Conservation (phyloP, 2,888 invertebrate genomes). For the Cloeon dipterum region DNA sequence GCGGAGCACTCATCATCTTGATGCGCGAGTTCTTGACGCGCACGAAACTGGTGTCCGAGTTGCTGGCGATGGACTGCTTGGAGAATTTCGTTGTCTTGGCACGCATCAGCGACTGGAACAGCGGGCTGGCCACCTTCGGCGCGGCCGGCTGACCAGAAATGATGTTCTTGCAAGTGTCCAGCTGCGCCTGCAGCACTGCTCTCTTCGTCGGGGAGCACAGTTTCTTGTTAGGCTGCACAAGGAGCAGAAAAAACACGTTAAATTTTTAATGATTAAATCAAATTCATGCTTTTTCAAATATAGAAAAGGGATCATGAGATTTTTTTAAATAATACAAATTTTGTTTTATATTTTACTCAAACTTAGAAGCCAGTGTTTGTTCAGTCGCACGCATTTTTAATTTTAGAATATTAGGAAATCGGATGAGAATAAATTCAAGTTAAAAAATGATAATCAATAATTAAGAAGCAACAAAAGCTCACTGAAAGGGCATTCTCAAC, state of each 20-base stretch:
- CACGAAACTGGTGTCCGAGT: conserved; percentile 8
- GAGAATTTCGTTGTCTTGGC: conserved; percentile 7
- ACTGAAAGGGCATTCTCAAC: neutral
- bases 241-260: no score
- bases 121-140: neutral
- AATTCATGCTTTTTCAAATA: no score
- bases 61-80: conserved; percentile 6
- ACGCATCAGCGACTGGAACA: neutral
- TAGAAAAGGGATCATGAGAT: no score
- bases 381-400: no score
- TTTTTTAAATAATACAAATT: no score
- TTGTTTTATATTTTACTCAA: no score
- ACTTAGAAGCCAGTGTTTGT: no score
- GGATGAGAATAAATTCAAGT: neutral
- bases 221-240: no score
- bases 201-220: conserved; percentile 3
- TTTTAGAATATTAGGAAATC: neutral
- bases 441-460: neutral
- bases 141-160: neutral
- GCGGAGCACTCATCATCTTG: neutral
- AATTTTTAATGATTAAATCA: no score
- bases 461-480: no score
- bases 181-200: conserved; percentile 5
- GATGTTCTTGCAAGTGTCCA: conserved; percentile 1
- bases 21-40: conserved; percentile 12